A percentile compares a stretch with the other conserved stretches of the same genome.
Conservation (phyloP, 2,888 invertebrate genomes). For the Coelogynopora nodosa region DNA sequence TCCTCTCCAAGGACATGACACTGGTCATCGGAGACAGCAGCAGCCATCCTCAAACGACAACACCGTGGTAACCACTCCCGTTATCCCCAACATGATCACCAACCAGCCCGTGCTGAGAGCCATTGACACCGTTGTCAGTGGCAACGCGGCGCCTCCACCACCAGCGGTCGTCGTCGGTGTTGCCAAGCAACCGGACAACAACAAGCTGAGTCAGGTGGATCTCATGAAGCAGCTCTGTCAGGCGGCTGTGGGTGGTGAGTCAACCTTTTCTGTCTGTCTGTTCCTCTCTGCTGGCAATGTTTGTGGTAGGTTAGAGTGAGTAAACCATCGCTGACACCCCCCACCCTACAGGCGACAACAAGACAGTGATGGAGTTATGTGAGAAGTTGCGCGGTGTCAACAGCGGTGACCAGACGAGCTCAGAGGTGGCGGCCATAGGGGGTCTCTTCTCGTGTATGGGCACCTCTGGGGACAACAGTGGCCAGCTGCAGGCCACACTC, state of each 20-base stretch:
- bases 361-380: not conserved
- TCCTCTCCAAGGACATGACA: too few relatives aligned
- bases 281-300: too few relatives aligned
- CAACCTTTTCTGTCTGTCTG: not conserved
- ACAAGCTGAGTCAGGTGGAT: not conserved
- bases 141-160: not conserved
- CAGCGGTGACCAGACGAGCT: not conserved
- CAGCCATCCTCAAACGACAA: too few relatives aligned
- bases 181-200: too few relatives aligned
- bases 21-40: too few relatives aligned
- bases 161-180: too few relatives aligned
- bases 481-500: not conserved
- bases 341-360: not conserved
- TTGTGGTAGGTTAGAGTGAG: too few relatives aligned
- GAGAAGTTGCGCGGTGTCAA: not conserved
- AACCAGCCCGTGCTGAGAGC: too few relatives aligned
- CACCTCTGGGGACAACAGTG: not conserved
- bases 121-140: too few relatives aligned
- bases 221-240: not conserved
- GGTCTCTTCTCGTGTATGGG: not conserved
- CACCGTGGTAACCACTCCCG: too few relatives aligned
- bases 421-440: not conserved
- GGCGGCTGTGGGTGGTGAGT: not conserved
- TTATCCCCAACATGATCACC: too few relatives aligned
- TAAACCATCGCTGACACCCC: too few relatives aligned